Conservation (phyloP, 1,140 invertebrate genomes). For the Leptoteleia sp. region DNA sequence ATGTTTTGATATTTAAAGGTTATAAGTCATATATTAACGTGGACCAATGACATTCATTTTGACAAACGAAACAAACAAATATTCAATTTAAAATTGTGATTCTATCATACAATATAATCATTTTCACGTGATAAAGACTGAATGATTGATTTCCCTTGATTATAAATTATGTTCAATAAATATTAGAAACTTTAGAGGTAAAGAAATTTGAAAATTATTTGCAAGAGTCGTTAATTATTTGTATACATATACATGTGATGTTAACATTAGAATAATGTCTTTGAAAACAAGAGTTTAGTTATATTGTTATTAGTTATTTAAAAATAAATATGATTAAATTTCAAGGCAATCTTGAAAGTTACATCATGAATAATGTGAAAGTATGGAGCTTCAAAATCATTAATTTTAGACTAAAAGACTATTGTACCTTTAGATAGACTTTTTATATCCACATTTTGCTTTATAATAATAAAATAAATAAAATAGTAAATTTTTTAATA, state of each 20-base stretch:
- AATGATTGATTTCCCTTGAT: too few relatives aligned
- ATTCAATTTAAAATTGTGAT: too few relatives aligned
- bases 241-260: conserved; percentile 17
- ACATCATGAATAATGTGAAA: conserved; percentile 48
- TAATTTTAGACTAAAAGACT: conserved; percentile 39
- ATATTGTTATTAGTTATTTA: conserved; percentile 7
- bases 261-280: conserved; percentile 28
- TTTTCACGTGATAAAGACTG: too few relatives aligned
- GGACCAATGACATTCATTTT: too few relatives aligned
- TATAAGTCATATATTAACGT: too few relatives aligned
- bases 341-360: conserved; percentile 32
- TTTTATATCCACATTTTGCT: conserved; percentile 36
- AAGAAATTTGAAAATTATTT: conserved; percentile 26
- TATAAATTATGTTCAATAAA: too few relatives aligned
- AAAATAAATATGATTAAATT: conserved; percentile 21
- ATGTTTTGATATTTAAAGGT: too few relatives aligned
- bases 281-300: conserved; percentile 9
- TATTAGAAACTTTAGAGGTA: too few relatives aligned
- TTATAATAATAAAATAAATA: too few relatives aligned
- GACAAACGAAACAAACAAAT: too few relatives aligned
- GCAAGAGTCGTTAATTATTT: conserved; percentile 18
- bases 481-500: too few relatives aligned
- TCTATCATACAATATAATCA: too few relatives aligned
- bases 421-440: conserved; percentile 35
- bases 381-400: conserved; percentile 52